Evolutionary conservation across 2,113 vertebrate genomes (phyloP).

Genomic region (Cynopterus brachyotis): DNA sequence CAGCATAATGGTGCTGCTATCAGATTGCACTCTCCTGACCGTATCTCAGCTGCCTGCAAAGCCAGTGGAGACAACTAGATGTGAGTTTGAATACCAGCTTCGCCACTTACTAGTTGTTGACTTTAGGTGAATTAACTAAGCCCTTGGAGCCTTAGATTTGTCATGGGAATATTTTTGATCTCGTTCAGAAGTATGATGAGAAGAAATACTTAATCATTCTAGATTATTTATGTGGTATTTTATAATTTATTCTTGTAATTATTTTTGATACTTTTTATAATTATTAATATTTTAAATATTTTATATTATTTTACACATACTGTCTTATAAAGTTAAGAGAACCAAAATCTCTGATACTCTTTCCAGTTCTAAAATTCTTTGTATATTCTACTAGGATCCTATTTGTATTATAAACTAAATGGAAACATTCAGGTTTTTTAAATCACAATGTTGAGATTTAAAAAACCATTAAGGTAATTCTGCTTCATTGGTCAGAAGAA

Average conservation of each 20-base stretch:
- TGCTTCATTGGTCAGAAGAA: not conserved
- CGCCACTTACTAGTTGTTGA: not conserved
- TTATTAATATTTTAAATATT: too few species aligned
- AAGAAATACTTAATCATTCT: not conserved
- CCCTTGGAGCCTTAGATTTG: not conserved
- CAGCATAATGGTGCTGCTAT: not conserved
- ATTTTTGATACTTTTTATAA: too few species aligned
- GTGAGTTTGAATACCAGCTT: not conserved
- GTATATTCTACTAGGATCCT: not conserved
- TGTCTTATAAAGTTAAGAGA: not conserved
- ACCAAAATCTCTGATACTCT: not conserved
- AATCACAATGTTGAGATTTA: not conserved
- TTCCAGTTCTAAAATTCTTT: not conserved
- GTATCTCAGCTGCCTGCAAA: not conserved
- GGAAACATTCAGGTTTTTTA: not conserved
- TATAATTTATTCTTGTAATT: too few species aligned
- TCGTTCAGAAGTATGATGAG: not conserved
- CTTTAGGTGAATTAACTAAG: not conserved
- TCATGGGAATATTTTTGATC: not conserved
- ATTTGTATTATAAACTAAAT: conserved; percentile 2
- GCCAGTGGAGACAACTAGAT: not conserved
- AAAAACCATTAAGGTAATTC: not conserved
- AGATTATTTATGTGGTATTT: not conserved
- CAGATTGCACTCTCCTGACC: not conserved
- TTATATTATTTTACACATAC: not conserved